Evolutionary conservation across 2,888 invertebrate genomes (phyloP).

Genomic region (Cephus nigrinus): DNA sequence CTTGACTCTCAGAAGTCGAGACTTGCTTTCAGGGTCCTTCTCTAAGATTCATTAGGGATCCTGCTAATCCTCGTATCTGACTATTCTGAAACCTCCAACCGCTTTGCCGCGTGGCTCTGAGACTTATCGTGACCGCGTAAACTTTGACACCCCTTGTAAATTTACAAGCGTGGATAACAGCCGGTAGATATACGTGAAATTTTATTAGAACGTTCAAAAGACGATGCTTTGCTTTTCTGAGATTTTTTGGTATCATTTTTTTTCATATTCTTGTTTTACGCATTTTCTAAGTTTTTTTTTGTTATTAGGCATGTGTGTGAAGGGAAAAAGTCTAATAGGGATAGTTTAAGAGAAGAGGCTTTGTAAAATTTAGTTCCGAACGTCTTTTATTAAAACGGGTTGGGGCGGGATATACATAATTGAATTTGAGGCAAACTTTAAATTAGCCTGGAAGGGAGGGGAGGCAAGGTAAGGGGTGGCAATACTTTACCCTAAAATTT

Average conservation of each 20-base stretch:
- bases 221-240: neutral
- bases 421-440: constrained; percentile 4
- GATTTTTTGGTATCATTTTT: neutral
- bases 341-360: neutral
- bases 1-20: constrained; percentile 39
- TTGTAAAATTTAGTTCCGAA: neutral
- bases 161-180: neutral
- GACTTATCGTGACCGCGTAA: constrained; percentile 58
- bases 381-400: neutral
- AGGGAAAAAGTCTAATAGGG: neutral
- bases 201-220: neutral
- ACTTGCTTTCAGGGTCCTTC: constrained; percentile 42
- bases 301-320: neutral
- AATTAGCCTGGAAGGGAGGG: neutral
- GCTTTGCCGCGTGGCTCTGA: constrained; percentile 22
- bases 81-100: constrained; percentile 12
- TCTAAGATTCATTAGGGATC: constrained; percentile 59
- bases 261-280: neutral
- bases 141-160: constrained; percentile 36
- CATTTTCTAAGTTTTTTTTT: neutral
- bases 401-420: neutral
- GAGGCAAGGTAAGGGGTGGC: neutral
- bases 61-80: constrained; percentile 48
- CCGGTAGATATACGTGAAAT: neutral
- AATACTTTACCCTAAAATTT: neutral